phyloP scores from a whole-genome alignment of 2,888 invertebrate genomes.

The Leucophenga montana region DNA sequence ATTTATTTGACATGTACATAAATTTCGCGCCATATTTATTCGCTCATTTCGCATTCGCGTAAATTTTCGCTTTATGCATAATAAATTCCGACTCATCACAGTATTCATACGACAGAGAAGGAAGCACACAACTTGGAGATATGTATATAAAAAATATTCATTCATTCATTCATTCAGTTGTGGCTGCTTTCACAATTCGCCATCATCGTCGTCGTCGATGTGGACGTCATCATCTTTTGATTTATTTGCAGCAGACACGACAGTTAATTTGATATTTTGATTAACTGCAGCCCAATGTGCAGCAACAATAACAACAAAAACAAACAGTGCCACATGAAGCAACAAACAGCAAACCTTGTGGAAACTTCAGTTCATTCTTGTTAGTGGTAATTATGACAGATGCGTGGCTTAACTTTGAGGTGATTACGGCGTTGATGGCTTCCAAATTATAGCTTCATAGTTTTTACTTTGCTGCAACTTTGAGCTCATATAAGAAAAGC shows the following conservation, averaged over 20 bases:
- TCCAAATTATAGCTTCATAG: slow-evolving; percentile 2
- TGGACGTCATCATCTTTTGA: slow-evolving; percentile 61
- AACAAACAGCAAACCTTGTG: not conserved
- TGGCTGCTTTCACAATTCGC: not conserved
- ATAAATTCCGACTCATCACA: slow-evolving; percentile 18
- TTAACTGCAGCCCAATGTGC: slow-evolving; percentile 68
- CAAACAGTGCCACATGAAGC: not conserved
- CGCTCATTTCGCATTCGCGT: not conserved
- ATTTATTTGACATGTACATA: slow-evolving; percentile 13
- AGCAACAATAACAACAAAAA: slow-evolving; percentile 29
- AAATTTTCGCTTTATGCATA: slow-evolving; percentile 17
- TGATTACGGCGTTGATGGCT: slow-evolving; percentile 13
- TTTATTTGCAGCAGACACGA: slow-evolving; percentile 73
- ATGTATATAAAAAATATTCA: too few species aligned
- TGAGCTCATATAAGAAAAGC: too few species aligned
- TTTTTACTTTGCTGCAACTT: too few species aligned
- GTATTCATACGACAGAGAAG: not conserved
- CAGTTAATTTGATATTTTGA: slow-evolving; percentile 74
- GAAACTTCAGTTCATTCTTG: not conserved
- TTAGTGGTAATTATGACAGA: slow-evolving; percentile 12
- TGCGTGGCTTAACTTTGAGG: not conserved
- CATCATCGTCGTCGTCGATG: slow-evolving; percentile 4
- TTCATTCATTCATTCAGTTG: slow-evolving; percentile 24
- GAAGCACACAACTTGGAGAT: too few species aligned
- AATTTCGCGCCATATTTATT: not conserved